Evolutionary conservation across 2,113 vertebrate genomes (phyloP).

Genomic region (Fregetta grallaria): DNA sequence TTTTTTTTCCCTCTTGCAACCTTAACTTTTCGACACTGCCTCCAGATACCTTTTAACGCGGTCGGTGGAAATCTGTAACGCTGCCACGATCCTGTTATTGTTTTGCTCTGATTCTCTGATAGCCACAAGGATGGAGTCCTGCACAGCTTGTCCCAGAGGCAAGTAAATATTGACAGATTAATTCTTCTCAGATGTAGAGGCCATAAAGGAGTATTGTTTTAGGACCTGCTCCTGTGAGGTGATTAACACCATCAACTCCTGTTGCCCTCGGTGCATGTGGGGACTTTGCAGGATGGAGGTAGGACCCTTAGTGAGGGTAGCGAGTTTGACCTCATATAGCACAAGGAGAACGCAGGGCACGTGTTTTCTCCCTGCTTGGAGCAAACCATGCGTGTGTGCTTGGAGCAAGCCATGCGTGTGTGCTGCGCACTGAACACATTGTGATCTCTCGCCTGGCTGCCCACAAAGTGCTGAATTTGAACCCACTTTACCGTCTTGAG

Average conservation of each 20-base stretch:
- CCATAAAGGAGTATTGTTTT: conserved; percentile 44
- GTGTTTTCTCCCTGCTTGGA: not conserved
- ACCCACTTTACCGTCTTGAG: not conserved
- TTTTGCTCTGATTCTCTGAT: conserved; percentile 65
- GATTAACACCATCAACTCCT: conserved; percentile 16
- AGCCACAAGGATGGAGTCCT: conserved; percentile 56
- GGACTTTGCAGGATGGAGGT: not conserved
- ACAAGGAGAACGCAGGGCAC: not conserved
- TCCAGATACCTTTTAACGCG: conserved; percentile 42
- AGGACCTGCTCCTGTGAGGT: conserved; percentile 34
- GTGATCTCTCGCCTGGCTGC: not conserved
- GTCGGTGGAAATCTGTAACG: conserved; percentile 37
- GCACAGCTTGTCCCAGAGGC: conserved; percentile 41
- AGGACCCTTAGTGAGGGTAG: not conserved
- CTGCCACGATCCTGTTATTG: conserved; percentile 59
- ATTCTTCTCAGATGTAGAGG: conserved; percentile 58
- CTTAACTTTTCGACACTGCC: conserved; percentile 57
- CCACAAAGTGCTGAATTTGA: not conserved
- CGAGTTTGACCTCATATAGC: not conserved
- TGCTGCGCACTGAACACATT: rapidly evolving
- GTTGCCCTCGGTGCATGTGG: not conserved
- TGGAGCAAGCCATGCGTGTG: rapidly evolving
- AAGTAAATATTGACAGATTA: conserved; percentile 64
- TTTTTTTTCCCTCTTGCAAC: conserved; percentile 4
- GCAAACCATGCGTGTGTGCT: not conserved